Percentiles rank a stretch among this genome's conserved stretches.
These are phyloP conservation scores for Drosophila melanosoma DNA, from an alignment of 2,888 invertebrate genomes.

Conservation along the genomic window DNA sequence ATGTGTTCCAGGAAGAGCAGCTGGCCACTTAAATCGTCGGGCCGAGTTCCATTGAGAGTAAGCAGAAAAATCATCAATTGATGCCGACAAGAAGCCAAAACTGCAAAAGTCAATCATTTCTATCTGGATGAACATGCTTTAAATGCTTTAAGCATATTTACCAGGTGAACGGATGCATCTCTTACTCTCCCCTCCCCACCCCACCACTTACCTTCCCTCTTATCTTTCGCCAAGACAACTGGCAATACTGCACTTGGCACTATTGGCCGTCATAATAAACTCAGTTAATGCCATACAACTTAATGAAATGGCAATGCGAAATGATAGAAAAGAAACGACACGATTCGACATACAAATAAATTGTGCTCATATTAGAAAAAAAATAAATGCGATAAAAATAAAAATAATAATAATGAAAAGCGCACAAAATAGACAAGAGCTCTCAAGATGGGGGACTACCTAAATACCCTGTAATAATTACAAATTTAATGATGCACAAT, in stretches of 20 bases:
- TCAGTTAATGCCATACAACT: slow-evolving; percentile 43
- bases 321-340: slow-evolving; percentile 1
- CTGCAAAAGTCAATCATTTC: slow-evolving; percentile 34
- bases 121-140: slow-evolving; percentile 16
- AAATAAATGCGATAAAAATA: slow-evolving; percentile 47
- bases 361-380: slow-evolving; percentile 64
- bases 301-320: slow-evolving; percentile 27
- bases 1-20: slow-evolving; percentile 43
- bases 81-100: slow-evolving; percentile 32
- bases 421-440: neutral
- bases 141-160: slow-evolving; percentile 19
- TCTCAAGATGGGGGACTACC: too few relatives aligned
- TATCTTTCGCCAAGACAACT: neutral
- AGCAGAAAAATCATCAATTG: slow-evolving; percentile 19
- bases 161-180: slow-evolving; percentile 10
- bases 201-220: neutral
- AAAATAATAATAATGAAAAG: slow-evolving; percentile 6
- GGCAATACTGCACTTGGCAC: slow-evolving; percentile 59
- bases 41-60: neutral
- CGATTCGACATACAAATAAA: slow-evolving; percentile 33
- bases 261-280: slow-evolving; percentile 63
- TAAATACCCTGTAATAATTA: neutral
- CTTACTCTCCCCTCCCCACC: too few relatives aligned
- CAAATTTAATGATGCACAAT: neutral
- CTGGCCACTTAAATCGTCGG: neutral